Percentiles rank a stretch among this genome's conserved stretches.
These are phyloP conservation scores for Ferrisia virgata DNA, from an alignment of 2,888 invertebrate genomes.

Conservation along the genomic window DNA sequence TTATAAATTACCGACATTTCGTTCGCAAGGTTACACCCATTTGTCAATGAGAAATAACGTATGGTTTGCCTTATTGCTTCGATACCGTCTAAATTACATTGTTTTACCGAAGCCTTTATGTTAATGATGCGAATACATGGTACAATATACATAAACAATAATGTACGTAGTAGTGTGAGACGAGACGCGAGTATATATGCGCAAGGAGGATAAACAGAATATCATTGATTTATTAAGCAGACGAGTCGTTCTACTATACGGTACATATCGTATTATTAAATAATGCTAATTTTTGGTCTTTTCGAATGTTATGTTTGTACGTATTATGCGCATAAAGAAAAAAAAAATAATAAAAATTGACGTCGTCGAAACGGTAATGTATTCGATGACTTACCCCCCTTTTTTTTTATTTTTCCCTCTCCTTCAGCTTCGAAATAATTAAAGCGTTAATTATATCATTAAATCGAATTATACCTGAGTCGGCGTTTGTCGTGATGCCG, in stretches of 20 bases:
- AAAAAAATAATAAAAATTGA: no score
- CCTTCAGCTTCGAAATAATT: not conserved
- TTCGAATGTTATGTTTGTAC: no score
- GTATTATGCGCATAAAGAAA: no score
- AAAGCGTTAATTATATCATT: slow-evolving; percentile 28
- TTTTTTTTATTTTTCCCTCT: not conserved
- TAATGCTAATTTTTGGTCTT: not conserved
- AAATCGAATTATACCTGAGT: slow-evolving; percentile 11
- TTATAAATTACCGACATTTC: slow-evolving; percentile 8
- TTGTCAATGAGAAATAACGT: slow-evolving; percentile 7
- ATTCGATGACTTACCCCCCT: not conserved
- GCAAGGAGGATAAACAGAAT: not conserved
- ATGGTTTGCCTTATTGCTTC: not conserved
- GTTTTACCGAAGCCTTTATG: not conserved
- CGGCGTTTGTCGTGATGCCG: slow-evolving; percentile 13
- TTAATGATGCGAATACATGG: not conserved
- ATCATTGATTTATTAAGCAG: not conserved
- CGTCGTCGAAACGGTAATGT: not conserved
- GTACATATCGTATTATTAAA: not conserved
- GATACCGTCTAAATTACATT: slow-evolving; percentile 8
- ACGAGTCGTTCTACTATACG: not conserved
- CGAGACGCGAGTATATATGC: no score
- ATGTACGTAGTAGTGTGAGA: no score
- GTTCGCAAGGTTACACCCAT: slow-evolving; percentile 9
- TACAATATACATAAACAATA: not conserved